phyloP scores from a whole-genome alignment of 2,888 invertebrate genomes.

The Xylota sylvarum region DNA sequence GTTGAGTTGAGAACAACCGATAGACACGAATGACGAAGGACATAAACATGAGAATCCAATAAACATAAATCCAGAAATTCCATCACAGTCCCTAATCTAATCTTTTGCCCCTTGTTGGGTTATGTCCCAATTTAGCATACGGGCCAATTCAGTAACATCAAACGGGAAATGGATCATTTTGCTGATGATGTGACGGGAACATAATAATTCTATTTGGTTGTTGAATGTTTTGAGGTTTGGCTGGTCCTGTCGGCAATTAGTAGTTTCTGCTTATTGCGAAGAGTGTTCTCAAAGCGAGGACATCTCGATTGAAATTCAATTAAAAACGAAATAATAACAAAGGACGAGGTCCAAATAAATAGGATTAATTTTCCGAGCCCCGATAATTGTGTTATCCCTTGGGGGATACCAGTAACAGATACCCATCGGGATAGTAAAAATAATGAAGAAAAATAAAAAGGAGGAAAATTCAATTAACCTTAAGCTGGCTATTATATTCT shows the following conservation, averaged over 20 bases:
- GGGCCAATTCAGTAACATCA: slow-evolving; percentile 59
- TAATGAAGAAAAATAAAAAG: slow-evolving; percentile 43
- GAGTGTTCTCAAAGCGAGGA: not conserved
- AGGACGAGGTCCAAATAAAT: slow-evolving; percentile 3
- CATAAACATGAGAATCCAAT: slow-evolving; percentile 67
- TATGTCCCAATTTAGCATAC: slow-evolving; percentile 69
- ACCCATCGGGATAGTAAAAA: slow-evolving; percentile 14
- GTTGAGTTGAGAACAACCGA: not conserved
- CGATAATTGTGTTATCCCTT: slow-evolving; percentile 49
- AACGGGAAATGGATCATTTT: slow-evolving; percentile 54
- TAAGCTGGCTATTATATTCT: slow-evolving; percentile 31
- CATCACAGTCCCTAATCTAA: slow-evolving; percentile 64
- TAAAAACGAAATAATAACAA: slow-evolving; percentile 39
- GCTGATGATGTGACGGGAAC: slow-evolving; percentile 56
- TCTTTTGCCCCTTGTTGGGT: slow-evolving; percentile 36
- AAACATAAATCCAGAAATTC: slow-evolving; percentile 63
- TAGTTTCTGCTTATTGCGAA: not conserved
- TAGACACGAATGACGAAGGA: slow-evolving; percentile 20
- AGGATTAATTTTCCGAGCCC: not conserved
- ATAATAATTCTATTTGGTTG: slow-evolving; percentile 37
- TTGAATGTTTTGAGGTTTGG: not conserved
- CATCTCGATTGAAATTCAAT: slow-evolving; percentile 57
- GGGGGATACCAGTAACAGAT: slow-evolving; percentile 3
- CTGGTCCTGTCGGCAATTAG: no score
- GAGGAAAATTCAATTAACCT: slow-evolving; percentile 62